These are phyloP conservation scores for Lethocerus indicus DNA, from an alignment of 1,140 invertebrate species.

Conservation along the genomic window DNA sequence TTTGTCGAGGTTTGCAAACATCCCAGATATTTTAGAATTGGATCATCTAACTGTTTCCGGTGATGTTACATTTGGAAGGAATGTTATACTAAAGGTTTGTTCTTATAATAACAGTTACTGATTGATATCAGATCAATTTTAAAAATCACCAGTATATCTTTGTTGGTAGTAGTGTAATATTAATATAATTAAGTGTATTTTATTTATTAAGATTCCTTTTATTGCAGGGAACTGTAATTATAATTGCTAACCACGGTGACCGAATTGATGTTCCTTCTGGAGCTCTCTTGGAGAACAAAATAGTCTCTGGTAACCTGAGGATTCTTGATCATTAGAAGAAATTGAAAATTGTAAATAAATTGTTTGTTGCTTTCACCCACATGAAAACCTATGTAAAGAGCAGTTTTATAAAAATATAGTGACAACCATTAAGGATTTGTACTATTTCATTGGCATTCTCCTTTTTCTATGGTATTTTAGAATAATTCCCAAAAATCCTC, in stretches of 20 bases:
- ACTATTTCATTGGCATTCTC: too few species aligned
- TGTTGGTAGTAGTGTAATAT: constrained; percentile 28
- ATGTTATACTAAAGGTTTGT: constrained; percentile 73
- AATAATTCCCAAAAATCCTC: too few species aligned
- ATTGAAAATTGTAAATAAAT: too few species aligned
- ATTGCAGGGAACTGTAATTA: constrained; percentile 91
- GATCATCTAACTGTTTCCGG: constrained; percentile 98
- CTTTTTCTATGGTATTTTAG: too few species aligned
- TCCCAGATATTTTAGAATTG: constrained; percentile 92
- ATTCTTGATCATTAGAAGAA: constrained; percentile 81
- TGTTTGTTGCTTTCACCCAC: too few species aligned
- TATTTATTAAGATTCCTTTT: constrained; percentile 12
- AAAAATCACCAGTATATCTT: constrained; percentile 28
- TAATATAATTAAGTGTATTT: not conserved
- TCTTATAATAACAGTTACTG: not conserved
- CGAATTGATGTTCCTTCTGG: constrained; percentile 96
- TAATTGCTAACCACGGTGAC: constrained; percentile 98
- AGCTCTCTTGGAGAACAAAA: constrained; percentile 94
- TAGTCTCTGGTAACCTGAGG: constrained; percentile 95
- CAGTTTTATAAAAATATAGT: too few species aligned
- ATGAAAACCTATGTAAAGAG: too few species aligned
- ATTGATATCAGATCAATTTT: not conserved
- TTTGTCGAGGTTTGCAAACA: constrained; percentile 78
- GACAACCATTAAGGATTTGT: too few species aligned
- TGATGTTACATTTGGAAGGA: constrained; percentile 95